These are phyloP conservation scores for Asarcornis scutulata DNA, from an alignment of 2,113 vertebrate genomes.

Conservation along the genomic window DNA sequence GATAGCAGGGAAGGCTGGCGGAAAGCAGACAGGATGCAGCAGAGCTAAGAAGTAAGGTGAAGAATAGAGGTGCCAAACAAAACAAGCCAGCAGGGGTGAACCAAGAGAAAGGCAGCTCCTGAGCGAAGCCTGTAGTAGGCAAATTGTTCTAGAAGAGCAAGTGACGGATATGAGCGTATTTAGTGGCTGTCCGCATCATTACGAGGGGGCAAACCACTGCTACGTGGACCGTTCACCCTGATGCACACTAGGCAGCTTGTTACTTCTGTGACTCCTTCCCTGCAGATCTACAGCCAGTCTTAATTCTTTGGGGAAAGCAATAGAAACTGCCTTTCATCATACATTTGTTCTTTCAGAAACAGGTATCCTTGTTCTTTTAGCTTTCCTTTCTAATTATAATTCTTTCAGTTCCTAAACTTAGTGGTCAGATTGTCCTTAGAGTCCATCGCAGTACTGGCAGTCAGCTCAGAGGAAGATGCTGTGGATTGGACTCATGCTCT, in stretches of 20 bases:
- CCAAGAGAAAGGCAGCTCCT: background rate
- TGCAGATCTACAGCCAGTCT: background rate
- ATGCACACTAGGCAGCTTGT: background rate
- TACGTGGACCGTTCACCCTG: no score
- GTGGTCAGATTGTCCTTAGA: background rate
- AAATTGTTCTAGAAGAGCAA: background rate
- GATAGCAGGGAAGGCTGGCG: background rate
- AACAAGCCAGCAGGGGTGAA: background rate
- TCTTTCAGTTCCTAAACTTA: background rate
- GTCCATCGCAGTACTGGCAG: background rate
- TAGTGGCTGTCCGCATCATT: background rate
- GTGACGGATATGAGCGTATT: background rate
- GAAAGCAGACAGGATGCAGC: accelerated
- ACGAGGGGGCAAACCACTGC: background rate
- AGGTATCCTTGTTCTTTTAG: background rate
- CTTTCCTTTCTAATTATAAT: background rate
- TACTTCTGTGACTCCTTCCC: constrained; percentile 13
- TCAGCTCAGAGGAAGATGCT: background rate
- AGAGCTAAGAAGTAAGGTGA: background rate
- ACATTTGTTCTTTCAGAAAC: background rate
- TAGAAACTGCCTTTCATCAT: background rate
- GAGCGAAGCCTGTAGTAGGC: background rate
- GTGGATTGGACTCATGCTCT: accelerated
- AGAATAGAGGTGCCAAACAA: background rate
- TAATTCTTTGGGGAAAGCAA: background rate